phyloP scores from a whole-genome alignment of 2,888 invertebrate genomes.

The Papilio elwesi region DNA sequence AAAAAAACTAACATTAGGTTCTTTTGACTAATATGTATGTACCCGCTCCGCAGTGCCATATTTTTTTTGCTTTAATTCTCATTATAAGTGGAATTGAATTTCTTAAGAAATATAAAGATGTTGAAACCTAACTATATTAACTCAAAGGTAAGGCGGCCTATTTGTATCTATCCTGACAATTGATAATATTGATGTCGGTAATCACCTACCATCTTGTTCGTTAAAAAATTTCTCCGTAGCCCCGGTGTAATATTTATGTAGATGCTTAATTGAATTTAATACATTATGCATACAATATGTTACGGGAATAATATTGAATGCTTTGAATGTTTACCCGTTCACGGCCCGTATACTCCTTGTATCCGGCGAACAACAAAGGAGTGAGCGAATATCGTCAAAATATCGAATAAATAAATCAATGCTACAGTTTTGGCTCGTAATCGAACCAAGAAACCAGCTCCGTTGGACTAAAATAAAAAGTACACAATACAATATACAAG shows the following conservation, averaged over 20 bases:
- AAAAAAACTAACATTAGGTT: too few relatives aligned
- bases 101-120: too few relatives aligned
- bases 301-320: background rate
- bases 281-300: constrained; percentile 12
- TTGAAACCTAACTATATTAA: too few relatives aligned
- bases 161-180: too few relatives aligned
- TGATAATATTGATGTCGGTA: too few relatives aligned
- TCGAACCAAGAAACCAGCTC: background rate
- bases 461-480: background rate
- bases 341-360: background rate
- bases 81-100: too few relatives aligned
- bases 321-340: constrained; percentile 11
- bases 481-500: too few relatives aligned
- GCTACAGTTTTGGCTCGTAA: background rate
- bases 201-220: too few relatives aligned
- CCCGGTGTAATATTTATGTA: background rate
- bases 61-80: too few relatives aligned
- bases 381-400: background rate
- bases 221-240: background rate
- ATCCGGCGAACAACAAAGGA: constrained; percentile 14
- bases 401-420: background rate
- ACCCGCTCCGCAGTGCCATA: too few relatives aligned
- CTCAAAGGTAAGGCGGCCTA: too few relatives aligned
- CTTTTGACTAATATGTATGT: too few relatives aligned
- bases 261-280: background rate